Evolutionary conservation across 37 sponge, comb jelly and placozoan species (phyloP), one percentile per base, ranked within the genome.

Genomic region (Halichondria panicea): DNA sequence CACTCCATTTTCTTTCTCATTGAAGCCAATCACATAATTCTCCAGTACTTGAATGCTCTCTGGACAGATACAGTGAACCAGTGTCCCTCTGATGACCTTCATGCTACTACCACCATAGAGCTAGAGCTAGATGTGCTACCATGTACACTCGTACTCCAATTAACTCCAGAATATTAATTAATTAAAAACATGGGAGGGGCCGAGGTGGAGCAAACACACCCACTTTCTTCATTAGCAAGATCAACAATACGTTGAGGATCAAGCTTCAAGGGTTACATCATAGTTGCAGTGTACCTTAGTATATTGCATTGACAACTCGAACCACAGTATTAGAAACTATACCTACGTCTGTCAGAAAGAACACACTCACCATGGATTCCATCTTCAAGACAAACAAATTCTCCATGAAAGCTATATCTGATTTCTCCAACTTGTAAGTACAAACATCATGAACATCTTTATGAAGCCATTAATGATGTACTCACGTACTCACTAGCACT

Each of bases 361-460:
- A 36, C 8, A 9, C 36, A 64, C 7, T n/a, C 55, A 60, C 18
- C 25, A 89, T 89, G 89, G 84, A 89, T 0, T 25, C 80, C 31
- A 3, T 89, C 18, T 89, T 89, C 43, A 66, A 73, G 31, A 24
- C 30, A 11, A 83, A 57, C n/a, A 73, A 75, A 28, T 72, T 89
- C 24, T 74, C 84, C 7, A 61, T 89, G 74, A 72, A 62, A 41
- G 85, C 89, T 4, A 40, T 89, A 1, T 66, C 60, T 32, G 59
- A 83, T 43, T 89, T 89, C 67, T 89, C 89, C 21, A 77, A 83
- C 53, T 40, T 89, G 89, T 87, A 41, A 87, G 82, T 75, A 33
- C 27, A 2, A 53, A 25, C 38, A 53, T 2, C 27, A 22, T 8
- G 31, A 8, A 24, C 0, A 37, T 66, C 13, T 66, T 66, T 34